Percentiles rank a stretch among this genome's conserved stretches.
Conservation (phyloP, 1,140 invertebrate species). For the Hesperophylax magnus region DNA sequence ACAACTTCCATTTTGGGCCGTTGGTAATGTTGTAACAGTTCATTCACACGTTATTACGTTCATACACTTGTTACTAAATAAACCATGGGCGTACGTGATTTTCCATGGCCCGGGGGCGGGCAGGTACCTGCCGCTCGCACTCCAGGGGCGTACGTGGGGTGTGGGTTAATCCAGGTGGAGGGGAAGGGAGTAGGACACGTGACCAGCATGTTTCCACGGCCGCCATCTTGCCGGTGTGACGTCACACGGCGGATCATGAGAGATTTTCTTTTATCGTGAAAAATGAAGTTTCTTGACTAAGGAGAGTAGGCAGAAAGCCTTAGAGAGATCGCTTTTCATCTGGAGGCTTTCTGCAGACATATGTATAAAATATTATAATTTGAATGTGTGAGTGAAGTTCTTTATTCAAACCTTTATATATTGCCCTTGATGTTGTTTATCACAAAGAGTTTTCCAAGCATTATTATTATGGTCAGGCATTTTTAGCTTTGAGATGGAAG, state of each 20-base stretch:
- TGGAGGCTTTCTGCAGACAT: no score
- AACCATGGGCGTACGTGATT: constrained; percentile 33
- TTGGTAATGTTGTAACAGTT: neutral
- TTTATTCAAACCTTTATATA: no score
- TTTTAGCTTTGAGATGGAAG: no score
- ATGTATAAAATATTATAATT: no score
- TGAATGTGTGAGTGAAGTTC: no score
- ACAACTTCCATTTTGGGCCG: no score
- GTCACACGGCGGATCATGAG: constrained; percentile 29
- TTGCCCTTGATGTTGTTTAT: no score
- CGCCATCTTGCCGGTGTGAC: constrained; percentile 33
- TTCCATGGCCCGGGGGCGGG: neutral
- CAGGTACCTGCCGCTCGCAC: constrained; percentile 23
- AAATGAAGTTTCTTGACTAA: constrained; percentile 18
- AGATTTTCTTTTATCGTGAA: constrained; percentile 14
- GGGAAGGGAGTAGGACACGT: constrained; percentile 9
- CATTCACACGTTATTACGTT: constrained; percentile 30
- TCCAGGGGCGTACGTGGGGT: constrained; percentile 18
- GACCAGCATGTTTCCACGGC: constrained; percentile 40
- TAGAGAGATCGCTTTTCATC: neutral
- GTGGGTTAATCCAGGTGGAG: neutral
- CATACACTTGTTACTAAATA: constrained; percentile 30
- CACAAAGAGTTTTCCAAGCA: no score
- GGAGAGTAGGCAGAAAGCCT: neutral
- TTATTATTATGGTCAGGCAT: no score